Evolutionary conservation across 53 echinoderm and acorn worm species (phyloP).

Genomic region (Patiria pectinifera): DNA sequence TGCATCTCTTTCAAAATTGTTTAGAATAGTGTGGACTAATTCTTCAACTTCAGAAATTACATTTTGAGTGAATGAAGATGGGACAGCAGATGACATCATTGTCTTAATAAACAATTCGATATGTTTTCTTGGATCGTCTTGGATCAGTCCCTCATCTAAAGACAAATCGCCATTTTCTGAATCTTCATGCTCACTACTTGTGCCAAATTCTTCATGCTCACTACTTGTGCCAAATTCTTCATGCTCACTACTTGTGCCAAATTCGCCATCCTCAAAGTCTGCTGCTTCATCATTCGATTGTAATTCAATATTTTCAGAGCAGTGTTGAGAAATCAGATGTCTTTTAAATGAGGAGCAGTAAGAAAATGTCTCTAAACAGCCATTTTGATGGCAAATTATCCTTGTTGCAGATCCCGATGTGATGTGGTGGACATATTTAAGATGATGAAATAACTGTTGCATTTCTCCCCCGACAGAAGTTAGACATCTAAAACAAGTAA

Average conservation of each 20-base stretch:
- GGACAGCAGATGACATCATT: conserved; percentile 49
- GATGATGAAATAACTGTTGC: conserved; percentile 31
- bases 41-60: conserved; percentile 25
- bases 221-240: not conserved
- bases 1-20: not conserved
- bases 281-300: not conserved
- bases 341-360: conserved; percentile 21
- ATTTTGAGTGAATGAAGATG: conserved; percentile 23
- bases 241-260: not conserved
- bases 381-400: conserved; percentile 20
- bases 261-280: not conserved
- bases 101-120: conserved; percentile 2
- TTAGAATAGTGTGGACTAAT: conserved; percentile 4
- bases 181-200: conserved; percentile 4
- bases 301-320: conserved; percentile 11
- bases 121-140: conserved; percentile 1
- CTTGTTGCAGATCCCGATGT: conserved; percentile 36
- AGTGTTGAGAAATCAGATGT: conserved; percentile 3
- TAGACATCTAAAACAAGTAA: conserved; percentile 35
- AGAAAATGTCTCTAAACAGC: conserved; percentile 13
- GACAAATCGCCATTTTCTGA: conserved; percentile 2
- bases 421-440: conserved; percentile 30
- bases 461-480: conserved; percentile 12
- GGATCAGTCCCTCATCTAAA: conserved; percentile 19
- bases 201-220: too few relatives aligned